These are phyloP conservation scores for Caenorhabditis auriculariae DNA, from an alignment of 2,888 invertebrate genomes.

Conservation along the genomic window DNA sequence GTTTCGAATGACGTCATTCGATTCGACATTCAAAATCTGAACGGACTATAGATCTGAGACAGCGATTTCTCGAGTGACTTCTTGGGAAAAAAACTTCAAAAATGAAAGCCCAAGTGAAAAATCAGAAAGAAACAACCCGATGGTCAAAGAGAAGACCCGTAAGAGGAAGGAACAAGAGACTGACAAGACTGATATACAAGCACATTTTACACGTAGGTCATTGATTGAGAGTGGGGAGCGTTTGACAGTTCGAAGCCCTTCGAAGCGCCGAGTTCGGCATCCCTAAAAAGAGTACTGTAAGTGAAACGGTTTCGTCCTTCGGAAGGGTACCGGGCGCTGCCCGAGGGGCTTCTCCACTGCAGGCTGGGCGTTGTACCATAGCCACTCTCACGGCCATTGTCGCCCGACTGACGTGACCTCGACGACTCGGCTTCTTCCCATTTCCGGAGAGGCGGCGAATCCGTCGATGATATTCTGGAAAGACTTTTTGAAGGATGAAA, in stretches of 20 bases:
- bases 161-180: background rate
- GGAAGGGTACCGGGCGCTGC: slow-evolving; percentile 19
- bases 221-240: slow-evolving; percentile 16
- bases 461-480: slow-evolving; percentile 6
- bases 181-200: slow-evolving; percentile 5
- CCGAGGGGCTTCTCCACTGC: slow-evolving; percentile 46
- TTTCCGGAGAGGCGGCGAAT: slow-evolving; percentile 6
- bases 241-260: slow-evolving; percentile 2
- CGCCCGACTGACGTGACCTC: slow-evolving; percentile 15
- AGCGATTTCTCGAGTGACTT: too few relatives aligned
- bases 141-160: slow-evolving; percentile 25
- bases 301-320: slow-evolving; percentile 19
- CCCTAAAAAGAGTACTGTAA: too few relatives aligned
- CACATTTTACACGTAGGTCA: slow-evolving; percentile 36
- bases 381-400: slow-evolving; percentile 45
- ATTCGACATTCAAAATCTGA: too few relatives aligned
- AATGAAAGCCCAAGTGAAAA: too few relatives aligned
- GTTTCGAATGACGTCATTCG: too few relatives aligned
- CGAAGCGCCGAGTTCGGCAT: slow-evolving; percentile 5
- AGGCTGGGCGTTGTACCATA: slow-evolving; percentile 45
- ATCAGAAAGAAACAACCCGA: slow-evolving; percentile 15
- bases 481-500: background rate
- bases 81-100: background rate
- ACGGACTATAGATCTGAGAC: too few relatives aligned
- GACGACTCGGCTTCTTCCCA: slow-evolving; percentile 8